These are phyloP conservation scores for Furcula furcula DNA, from an alignment of 2,888 invertebrate genomes.

Conservation along the genomic window DNA sequence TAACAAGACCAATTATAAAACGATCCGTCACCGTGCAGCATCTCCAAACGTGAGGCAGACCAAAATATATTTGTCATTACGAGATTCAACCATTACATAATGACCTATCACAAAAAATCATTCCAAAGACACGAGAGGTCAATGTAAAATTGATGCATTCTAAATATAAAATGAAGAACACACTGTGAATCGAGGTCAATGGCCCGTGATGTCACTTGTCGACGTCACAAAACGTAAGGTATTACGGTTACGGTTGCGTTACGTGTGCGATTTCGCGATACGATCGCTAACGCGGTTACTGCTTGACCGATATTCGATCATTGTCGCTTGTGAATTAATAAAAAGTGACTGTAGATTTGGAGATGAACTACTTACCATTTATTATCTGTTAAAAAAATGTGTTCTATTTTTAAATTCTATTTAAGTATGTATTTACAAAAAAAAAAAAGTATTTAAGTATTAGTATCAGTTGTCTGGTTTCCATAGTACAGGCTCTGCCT, in stretches of 20 bases:
- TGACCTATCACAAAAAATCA: conserved; percentile 13
- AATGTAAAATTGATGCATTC: conserved; percentile 20
- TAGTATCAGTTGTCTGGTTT: too few relatives aligned
- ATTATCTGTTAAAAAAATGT: too few relatives aligned
- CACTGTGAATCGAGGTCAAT: conserved; percentile 25
- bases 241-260: conserved; percentile 28
- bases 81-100: conserved; percentile 17
- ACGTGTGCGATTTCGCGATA: conserved; percentile 30
- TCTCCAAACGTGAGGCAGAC: conserved; percentile 6
- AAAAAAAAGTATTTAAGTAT: too few relatives aligned
- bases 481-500: too few relatives aligned
- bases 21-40: conserved; percentile 9
- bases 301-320: conserved; percentile 49
- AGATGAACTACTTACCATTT: too few relatives aligned
- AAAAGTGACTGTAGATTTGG: conserved; percentile 18
- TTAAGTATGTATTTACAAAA: too few relatives aligned
- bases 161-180: conserved; percentile 32
- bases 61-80: conserved; percentile 18
- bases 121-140: conserved; percentile 11
- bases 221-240: conserved; percentile 27
- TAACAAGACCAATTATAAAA: conserved; percentile 6
- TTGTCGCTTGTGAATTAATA: conserved; percentile 34
- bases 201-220: conserved; percentile 29
- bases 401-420: too few relatives aligned
- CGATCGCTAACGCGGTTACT: conserved; percentile 32